Base-by-base conservation (phyloP, 2,888 invertebrate species). In the Synanthedon myopaeformis region DNA sequence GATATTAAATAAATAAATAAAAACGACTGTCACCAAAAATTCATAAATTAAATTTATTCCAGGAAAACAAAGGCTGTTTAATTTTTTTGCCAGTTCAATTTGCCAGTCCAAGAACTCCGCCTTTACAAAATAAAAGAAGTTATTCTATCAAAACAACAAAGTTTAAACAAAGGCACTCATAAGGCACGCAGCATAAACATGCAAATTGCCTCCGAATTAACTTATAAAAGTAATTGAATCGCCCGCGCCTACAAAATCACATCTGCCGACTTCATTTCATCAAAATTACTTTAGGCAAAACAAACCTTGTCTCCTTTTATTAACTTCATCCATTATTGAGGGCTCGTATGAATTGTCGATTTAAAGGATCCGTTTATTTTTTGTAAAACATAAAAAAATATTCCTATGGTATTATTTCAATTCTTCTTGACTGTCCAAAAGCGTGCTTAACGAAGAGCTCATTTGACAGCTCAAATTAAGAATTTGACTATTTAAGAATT, bases 141-240 rank as follows among this genome's bases (percentile, higher is more conserved):
- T 61, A 59, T 59, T 53, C 58, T 53, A 59, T 59, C 59, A 62
- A 66, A 62, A 62, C 45, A 17, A 56, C 56, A 68, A 74, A 73
- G 72, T 76, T 78, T 74, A 78, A 80, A 63, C 72, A 76, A 75
- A 64, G 66, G 67, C 58, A 57, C 59, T 58, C 58, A 58, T 56
- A 54, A 61, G 57, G 63, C 64, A 64, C 61, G 60, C 65, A 61
- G 59, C 65, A 79, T 81, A 77, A 82, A 79, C 69, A 85, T 85
- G 84, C 75, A 85, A 82, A 85, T 84, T 70, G 69, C 61, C 60
- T 60, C 64, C 54, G 70, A 76, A 79, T 81, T 78, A 77, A 76
- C 79, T 82, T 82, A 74, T 73, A 76, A 75, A 78, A 76, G 79
- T 85, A 83, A 86, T 85, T 79, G 78, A 84, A 84, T 84, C 64